Base-by-base conservation (phyloP, 2,888 invertebrate genomes). In the Hyposoter didymator region DNA sequence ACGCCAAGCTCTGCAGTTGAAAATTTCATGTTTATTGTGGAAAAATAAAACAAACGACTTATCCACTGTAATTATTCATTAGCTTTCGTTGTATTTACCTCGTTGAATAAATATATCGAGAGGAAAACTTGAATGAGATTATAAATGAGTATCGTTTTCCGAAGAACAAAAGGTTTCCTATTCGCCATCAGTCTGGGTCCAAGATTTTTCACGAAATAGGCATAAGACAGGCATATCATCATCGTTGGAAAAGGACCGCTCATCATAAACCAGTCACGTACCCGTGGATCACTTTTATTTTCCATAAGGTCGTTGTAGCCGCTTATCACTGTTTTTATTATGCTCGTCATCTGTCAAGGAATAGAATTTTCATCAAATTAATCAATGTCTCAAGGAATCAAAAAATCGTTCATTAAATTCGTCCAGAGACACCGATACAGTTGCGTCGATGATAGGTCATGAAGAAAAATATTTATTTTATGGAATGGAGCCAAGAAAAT, bases 121-220 rank as follows among this genome's bases (percentile, higher is more conserved):
- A 97, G 96, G 84, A 96, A 87, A 12, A 98, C 97, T 96, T 98
- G 98, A 87, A 97, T 95, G 76, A 97, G 95, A 94, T 98, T 99
- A 94, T 98, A 98, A 90, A 96, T 95, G 87, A 98, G 96, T 90
- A 99, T 95, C 43, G 97, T 94, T 89, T 95, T 95, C 88, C 97
- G 96, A 73, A 98, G 94, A 90, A 97, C 95, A 89, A 97, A 97
- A 0, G 98, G 97, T 94, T 97, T 97, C 92, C 98, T 95, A 94
- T 97, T 96, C 92, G 97, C 96, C 98, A 99, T 98, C 43, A 97
- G 92, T 91, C 95, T 96, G 49, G 98, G 98, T 2, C 98, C 98
- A 84, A 96, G 90, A 81, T 96, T 96, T 95, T 97, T 97, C 76
- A 97, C 97, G 91, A 96, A 95, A 91, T 97, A 96, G 45, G 96